phyloP scores from a whole-genome alignment of 92 coral and sea anemone genomes.

The Chrysogorgia sp. region DNA sequence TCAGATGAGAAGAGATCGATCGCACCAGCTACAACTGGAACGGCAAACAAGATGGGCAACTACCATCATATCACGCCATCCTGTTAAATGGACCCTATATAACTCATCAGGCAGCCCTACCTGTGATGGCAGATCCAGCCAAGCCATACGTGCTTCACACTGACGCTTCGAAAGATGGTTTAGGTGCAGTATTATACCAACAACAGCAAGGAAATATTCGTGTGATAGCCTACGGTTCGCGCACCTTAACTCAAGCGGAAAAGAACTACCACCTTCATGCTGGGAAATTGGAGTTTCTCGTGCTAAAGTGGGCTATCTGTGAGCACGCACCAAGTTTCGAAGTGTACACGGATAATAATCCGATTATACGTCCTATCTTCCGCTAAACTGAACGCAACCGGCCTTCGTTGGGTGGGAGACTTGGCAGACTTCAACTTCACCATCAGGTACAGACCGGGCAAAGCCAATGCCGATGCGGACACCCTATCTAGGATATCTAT shows the following conservation, averaged over 20 bases:
- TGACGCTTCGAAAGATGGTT: conserved; percentile 50
- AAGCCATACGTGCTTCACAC: conserved; percentile 47
- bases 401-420: conserved; percentile 52
- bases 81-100: conserved; percentile 59
- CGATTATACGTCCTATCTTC: conserved; percentile 35
- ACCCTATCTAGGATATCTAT: conserved; percentile 39
- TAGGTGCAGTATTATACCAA: conserved; percentile 55
- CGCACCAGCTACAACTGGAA: background rate
- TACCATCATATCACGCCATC: conserved; percentile 54
- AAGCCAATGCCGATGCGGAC: conserved; percentile 54
- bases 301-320: conserved; percentile 47
- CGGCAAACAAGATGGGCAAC: conserved; percentile 27
- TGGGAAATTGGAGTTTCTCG: conserved; percentile 51
- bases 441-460: conserved; percentile 41
- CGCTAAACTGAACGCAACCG: conserved; percentile 42
- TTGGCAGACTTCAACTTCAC: conserved; percentile 60
- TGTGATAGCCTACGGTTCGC: conserved; percentile 53
- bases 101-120: conserved; percentile 55
- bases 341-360: conserved; percentile 51
- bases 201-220: conserved; percentile 40
- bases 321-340: conserved; percentile 52
- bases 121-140: conserved; percentile 61
- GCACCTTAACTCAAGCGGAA: conserved; percentile 48
- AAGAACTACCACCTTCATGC: conserved; percentile 60
- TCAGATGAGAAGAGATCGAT: background rate